A percentile compares a stretch with the other conserved stretches of the same genome.
Conservation (phyloP, 2,888 invertebrate species). For the Halictus ligatus region DNA sequence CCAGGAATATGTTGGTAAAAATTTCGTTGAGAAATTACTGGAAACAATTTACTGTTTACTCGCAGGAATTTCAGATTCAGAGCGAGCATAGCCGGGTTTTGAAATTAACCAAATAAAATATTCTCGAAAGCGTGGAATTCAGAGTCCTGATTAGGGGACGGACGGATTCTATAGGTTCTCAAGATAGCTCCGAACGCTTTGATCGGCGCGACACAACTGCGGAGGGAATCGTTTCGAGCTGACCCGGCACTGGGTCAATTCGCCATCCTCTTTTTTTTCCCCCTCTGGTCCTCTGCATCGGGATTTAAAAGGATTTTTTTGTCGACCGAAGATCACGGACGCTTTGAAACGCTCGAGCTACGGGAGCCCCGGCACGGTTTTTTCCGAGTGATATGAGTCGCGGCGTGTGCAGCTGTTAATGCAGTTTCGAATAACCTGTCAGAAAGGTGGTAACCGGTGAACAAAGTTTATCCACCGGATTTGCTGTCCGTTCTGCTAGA, state of each 20-base stretch:
- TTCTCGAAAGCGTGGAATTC: background rate
- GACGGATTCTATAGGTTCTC: background rate
- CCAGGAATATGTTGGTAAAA: background rate
- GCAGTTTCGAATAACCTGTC: background rate
- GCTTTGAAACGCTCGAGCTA: conserved; percentile 11
- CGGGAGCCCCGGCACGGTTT: background rate
- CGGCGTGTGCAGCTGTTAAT: background rate
- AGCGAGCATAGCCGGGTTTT: background rate
- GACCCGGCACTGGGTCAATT: conserved; percentile 51
- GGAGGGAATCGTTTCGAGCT: conserved; percentile 41
- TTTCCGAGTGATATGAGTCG: conserved; percentile 14
- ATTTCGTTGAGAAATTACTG: background rate
- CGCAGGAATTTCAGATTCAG: too few species aligned
- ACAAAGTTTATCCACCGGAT: conserved; percentile 7
- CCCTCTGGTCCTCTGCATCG: conserved; percentile 23
- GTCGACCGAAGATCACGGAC: conserved; percentile 3
- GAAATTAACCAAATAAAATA: conserved; percentile 2
- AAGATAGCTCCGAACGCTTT: background rate
- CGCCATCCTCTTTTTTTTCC: conserved; percentile 19
- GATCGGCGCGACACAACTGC: conserved; percentile 8
- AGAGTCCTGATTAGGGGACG: background rate
- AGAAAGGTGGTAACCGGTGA: background rate
- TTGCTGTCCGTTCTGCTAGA: background rate
- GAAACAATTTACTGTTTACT: too few species aligned
- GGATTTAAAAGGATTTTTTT: conserved; percentile 33